Evolutionary conservation across 1,140 invertebrate genomes (phyloP), one percentile per base, ranked within the genome.

Genomic region (Protaetia brevitarsis): DNA sequence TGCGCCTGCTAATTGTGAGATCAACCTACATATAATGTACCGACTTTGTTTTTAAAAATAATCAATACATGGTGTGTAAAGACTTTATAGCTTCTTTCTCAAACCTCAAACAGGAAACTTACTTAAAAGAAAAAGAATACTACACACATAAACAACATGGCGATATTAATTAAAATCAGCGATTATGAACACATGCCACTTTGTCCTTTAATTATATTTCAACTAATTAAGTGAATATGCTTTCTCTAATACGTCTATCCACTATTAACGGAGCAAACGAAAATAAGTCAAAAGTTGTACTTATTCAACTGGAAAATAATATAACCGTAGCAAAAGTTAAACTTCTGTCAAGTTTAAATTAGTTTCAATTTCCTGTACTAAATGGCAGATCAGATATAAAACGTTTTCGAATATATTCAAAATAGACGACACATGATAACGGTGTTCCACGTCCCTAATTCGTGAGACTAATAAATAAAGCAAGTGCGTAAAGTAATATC

Each of bases 391-490:
- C 21, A n/a, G n/a, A n/a, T n/a, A n/a, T n/a, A 23, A 51, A 51
- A 51, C 41, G 37, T n/a, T 13, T n/a, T 16, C 8, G 41, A 51
- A 51, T 19, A 51, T 51, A 51, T 51, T 51, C 26, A 8, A 51
- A 51, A 51, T 51, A 51, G 26, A 51, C 41, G 41, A 51, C 26
- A 23, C 19, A 7, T 51, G 41, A 51, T 51, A 51, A 51, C 41
- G 41, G 41, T 51, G 41, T 51, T 51, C 41, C 41, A 51, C 41
- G 41, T 51, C 41, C 41, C 41, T 51, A 51, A 51, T 51, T 51
- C 41, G 26, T 10, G 26, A 23, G 19, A 51, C 41, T 51, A 51
- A 51, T 51, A 51, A 51, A 19, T 51, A 26, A 23, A 51, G 19
- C 19, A 51, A 51, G 16, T 51, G 16, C 41, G 16, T 51, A 21